Base-by-base conservation (phyloP, 2,113 vertebrate species). In the Chelonoidis abingdonii region DNA sequence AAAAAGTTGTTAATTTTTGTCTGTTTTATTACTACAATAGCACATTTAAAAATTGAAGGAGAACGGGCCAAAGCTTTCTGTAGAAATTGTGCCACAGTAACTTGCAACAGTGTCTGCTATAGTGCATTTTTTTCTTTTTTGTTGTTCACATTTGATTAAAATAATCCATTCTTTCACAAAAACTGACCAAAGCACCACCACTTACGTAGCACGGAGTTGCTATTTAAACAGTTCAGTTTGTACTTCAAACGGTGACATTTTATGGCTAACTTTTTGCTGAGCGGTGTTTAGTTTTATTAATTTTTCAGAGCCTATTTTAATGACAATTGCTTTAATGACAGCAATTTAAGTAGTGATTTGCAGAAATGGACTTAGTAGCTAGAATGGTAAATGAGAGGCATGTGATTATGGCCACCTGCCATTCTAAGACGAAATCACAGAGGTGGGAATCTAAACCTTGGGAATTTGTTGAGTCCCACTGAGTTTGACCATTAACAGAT, bases 351-450 rank as follows among this genome's bases (percentile, higher is more conserved):
- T 84, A 78, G 54, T 83, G 72, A 41, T 13, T 94, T 85, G 59
- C 93, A 80, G 90, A 88, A 90, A 59, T 89, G 80, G 86, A 21
- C 57, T 76, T 52, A 92, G 69, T 44, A 84, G 92, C 93, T 89
- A 54, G 62, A 78, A 76, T 78, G 89, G 92, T 89, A 97, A 98
- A 96, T 38, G 89, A 90, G 89, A 0, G 14, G 41, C 41, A 89
- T 87, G 86, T 75, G 89, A 89, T 84, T 89, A 96, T 97, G 97
- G 93, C 98, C 98, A 98, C 98, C 98, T 98, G 98, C 97, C 97
- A 95, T 79, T 82, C 93, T 87, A 80, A 89, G 95, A 93, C 91
- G 1, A 93, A 93, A 87, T 97, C 97, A 97, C 95, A 80, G 96
- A 90, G 50, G 91, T 96, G 97, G 91, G 92, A 97, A 95, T 91